These are phyloP conservation scores for Caenorhabditis zanzibari DNA, from an alignment of 2,888 invertebrate species.

Conservation along the genomic window DNA sequence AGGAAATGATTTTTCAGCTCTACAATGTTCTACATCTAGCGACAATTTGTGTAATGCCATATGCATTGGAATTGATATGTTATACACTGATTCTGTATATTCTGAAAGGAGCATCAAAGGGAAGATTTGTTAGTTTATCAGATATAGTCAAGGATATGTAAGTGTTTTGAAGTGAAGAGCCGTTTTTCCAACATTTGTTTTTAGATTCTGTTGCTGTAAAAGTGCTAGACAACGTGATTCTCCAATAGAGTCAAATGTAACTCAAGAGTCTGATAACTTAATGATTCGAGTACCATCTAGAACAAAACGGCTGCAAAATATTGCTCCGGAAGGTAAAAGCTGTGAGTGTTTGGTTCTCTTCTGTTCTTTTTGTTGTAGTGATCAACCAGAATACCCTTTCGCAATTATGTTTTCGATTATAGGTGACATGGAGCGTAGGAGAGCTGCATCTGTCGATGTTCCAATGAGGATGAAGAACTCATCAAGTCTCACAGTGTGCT, in stretches of 20 bases:
- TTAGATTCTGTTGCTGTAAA: constrained; percentile 63
- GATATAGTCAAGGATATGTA: constrained; percentile 60
- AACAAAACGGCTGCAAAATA: constrained; percentile 38
- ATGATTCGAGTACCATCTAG: constrained; percentile 49
- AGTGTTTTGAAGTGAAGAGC: background rate
- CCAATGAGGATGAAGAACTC: constrained; percentile 48
- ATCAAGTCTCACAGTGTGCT: constrained; percentile 50
- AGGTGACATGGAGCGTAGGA: constrained; percentile 48
- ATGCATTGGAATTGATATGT: constrained; percentile 68
- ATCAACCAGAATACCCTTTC: background rate
- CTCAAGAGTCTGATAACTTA: constrained; percentile 52
- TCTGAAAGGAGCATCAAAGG: constrained; percentile 69
- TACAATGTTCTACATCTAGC: constrained; percentile 74
- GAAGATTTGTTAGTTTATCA: constrained; percentile 56
- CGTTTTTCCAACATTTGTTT: too few relatives aligned
- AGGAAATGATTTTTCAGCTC: constrained; percentile 61
- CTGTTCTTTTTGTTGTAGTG: constrained; percentile 13
- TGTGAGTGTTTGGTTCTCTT: constrained; percentile 50
- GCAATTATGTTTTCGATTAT: background rate
- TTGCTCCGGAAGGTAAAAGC: constrained; percentile 57
- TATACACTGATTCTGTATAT: constrained; percentile 73
- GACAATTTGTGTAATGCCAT: constrained; percentile 73
- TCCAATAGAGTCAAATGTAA: constrained; percentile 49
- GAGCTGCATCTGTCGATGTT: constrained; percentile 61
- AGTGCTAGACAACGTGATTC: constrained; percentile 37